These are phyloP conservation scores for Myathropa florea DNA, from an alignment of 2,888 invertebrate species.

Conservation along the genomic window DNA sequence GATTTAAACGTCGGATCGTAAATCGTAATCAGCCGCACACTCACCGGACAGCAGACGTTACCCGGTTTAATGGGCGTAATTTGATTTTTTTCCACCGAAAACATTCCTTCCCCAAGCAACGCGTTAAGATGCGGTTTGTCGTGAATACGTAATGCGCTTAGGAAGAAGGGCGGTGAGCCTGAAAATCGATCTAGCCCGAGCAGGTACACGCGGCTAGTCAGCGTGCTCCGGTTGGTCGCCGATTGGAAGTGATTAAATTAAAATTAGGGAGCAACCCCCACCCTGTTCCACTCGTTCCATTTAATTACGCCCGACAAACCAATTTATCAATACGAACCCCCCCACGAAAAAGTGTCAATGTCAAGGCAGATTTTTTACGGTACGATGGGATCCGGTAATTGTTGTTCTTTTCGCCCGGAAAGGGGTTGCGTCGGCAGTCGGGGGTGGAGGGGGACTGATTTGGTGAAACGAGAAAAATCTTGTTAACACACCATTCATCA, in stretches of 20 bases:
- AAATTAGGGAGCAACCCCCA: constrained; percentile 36
- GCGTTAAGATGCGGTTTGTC: constrained; percentile 49
- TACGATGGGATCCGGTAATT: constrained; percentile 13
- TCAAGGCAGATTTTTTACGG: constrained; percentile 64
- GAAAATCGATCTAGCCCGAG: background rate
- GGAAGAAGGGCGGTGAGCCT: background rate
- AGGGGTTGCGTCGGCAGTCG: constrained; percentile 24
- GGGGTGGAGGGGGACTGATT: constrained; percentile 35
- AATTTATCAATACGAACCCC: constrained; percentile 56
- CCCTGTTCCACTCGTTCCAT: background rate
- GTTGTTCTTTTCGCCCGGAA: constrained; percentile 10
- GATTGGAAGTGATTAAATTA: constrained; percentile 55
- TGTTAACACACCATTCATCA: constrained; percentile 81
- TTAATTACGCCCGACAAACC: constrained; percentile 60
- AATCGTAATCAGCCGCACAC: constrained; percentile 64
- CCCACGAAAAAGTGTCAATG: constrained; percentile 58
- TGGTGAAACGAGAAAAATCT: constrained; percentile 77
- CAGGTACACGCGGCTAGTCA: constrained; percentile 7
- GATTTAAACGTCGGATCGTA: constrained; percentile 66
- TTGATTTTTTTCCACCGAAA: constrained; percentile 11
- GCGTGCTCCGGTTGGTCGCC: constrained; percentile 18
- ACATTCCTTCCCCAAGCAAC: background rate
- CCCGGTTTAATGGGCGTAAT: constrained; percentile 61
- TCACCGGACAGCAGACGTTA: constrained; percentile 61
- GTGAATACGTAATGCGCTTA: constrained; percentile 54